Percentiles rank a stretch among this genome's conserved stretches.
These are phyloP conservation scores for Falco punctatus DNA, from an alignment of 2,113 vertebrate genomes.

Conservation along the genomic window DNA sequence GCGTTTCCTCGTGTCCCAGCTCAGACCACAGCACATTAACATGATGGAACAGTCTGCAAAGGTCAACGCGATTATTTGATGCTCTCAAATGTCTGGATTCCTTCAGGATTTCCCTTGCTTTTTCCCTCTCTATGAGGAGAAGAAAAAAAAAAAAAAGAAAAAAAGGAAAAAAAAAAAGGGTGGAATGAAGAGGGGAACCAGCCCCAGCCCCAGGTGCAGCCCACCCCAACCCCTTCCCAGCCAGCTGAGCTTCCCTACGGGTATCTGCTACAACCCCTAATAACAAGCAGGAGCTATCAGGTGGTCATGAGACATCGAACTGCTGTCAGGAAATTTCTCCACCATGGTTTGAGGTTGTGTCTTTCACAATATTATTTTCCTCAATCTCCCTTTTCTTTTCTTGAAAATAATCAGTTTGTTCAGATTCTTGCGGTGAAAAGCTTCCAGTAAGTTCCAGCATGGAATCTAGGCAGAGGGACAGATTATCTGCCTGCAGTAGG, in stretches of 20 bases:
- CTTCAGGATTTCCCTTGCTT: slow-evolving; percentile 4
- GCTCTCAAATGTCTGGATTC: background rate
- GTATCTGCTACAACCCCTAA: background rate
- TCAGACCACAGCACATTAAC: background rate
- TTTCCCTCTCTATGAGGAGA: background rate
- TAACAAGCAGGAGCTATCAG: background rate
- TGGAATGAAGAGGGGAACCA: background rate
- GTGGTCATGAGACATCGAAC: background rate
- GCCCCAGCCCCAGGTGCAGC: slow-evolving; percentile 14
- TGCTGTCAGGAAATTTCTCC: slow-evolving; percentile 40
- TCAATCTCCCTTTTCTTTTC: slow-evolving; percentile 41
- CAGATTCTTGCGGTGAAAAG: slow-evolving; percentile 51
- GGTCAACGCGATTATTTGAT: background rate
- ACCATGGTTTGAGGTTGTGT: slow-evolving; percentile 59
- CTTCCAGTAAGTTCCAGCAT: slow-evolving; percentile 69
- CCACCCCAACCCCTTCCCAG: background rate
- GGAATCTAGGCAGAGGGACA: slow-evolving; percentile 30
- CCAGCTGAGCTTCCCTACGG: background rate
- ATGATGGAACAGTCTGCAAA: background rate
- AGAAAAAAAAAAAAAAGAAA: too few species aligned
- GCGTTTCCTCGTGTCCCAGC: rapidly evolving
- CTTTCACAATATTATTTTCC: slow-evolving; percentile 41
- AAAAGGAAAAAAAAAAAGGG: background rate
- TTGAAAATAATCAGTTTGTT: slow-evolving; percentile 54
- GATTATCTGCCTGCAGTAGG: slow-evolving; percentile 41